Evolutionary conservation across 2,113 vertebrate genomes (phyloP).

Genomic region (Pholis gunnellus): DNA sequence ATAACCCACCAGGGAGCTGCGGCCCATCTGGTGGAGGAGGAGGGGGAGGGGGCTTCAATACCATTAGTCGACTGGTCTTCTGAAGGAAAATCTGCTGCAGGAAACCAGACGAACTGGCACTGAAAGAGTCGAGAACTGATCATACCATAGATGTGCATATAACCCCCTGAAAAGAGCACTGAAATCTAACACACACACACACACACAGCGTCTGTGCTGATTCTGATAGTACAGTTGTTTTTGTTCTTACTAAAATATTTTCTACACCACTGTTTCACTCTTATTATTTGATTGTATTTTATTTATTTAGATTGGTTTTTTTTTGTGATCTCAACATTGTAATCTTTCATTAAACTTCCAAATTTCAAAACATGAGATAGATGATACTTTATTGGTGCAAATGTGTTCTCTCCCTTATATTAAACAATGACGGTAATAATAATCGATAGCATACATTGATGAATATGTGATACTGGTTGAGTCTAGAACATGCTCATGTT

Average conservation of each 20-base stretch:
- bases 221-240: slow-evolving; percentile 36
- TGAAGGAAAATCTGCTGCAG: slow-evolving; percentile 75
- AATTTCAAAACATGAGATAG: slow-evolving; percentile 5
- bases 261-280: slow-evolving; percentile 26
- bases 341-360: neutral
- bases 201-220: neutral
- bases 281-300: slow-evolving; percentile 20
- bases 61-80: slow-evolving; percentile 95
- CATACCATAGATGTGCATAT: slow-evolving; percentile 31
- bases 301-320: slow-evolving; percentile 33
- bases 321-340: slow-evolving; percentile 10
- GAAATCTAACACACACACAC: slow-evolving; percentile 26
- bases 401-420: slow-evolving; percentile 18
- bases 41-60: slow-evolving; percentile 91
- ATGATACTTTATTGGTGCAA: slow-evolving; percentile 17
- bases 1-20: slow-evolving; percentile 96
- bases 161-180: slow-evolving; percentile 54
- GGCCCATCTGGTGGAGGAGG: slow-evolving; percentile 95
- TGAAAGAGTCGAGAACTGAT: slow-evolving; percentile 22
- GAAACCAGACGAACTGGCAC: slow-evolving; percentile 45
- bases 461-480: neutral
- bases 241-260: slow-evolving; percentile 25
- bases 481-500: neutral
- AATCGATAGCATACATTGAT: neutral
- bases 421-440: neutral